Base-by-base conservation (phyloP, 2,113 vertebrate genomes). In the Cryptomyrus ogoouensis region DNA sequence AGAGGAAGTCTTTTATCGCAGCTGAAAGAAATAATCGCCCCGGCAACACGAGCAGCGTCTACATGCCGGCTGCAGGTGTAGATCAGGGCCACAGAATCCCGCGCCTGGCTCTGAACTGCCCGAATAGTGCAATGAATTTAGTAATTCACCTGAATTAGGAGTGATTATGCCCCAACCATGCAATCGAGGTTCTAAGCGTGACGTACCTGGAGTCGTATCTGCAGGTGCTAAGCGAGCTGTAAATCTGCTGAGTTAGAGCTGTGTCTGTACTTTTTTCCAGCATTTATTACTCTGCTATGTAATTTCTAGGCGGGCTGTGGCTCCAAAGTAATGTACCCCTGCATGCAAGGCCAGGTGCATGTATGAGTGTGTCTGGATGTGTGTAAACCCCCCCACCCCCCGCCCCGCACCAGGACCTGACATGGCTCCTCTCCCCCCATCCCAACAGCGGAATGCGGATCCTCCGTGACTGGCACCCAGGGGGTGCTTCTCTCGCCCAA, bases 401-500 rank as follows among this genome's bases (percentile, higher is more conserved):
- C 21, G 6, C 39, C 44, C 44, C n/a, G 35, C 31, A 47, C 42
- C 47, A 15, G 83, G 24, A 19, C n/a, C 15, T 95, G 92, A 95
- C 92, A 91, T 93, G 92, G 93, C 90, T 90, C 94, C 91, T 94
- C 93, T 50, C 27, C 3, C 53, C n/a, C 31, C 46, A 9, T 88
- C n/a, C 56, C n/a, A 5, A 2, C 93, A 99, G 98, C 98, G 53
- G 98, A 99, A 95, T 99, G 98, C 87, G 98, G 98, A 91, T 98
- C 98, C 3, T 98, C 98, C 2, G 97, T 99, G 90, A 99, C 97
- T 1, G 98, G 98, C 80, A 98, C 97, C 91, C 98, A 99, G 94
- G 98, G 98, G 0, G 97, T 98, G 58, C 95, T 99, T 91, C 96
- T 99, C 91, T 99, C 98, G 35, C 98, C 98, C 93, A 99, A 99